Base-by-base conservation (phyloP, 23 tunicate species). In the Trididemnum clinides region DNA sequence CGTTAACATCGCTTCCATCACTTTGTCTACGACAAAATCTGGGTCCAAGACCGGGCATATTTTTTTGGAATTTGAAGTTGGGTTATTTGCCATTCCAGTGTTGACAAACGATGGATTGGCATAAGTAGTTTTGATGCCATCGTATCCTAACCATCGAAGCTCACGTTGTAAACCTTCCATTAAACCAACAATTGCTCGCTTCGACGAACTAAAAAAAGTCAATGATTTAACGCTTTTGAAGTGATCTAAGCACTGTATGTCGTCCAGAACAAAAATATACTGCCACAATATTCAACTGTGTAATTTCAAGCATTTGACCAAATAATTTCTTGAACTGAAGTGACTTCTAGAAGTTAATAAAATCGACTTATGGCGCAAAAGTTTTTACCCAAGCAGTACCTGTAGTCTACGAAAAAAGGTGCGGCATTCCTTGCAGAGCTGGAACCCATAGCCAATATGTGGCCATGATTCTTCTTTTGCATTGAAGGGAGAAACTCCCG, bases 391-490 rank as follows among this genome's bases (percentile, higher is more conserved):
- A n/a, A n/a, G n/a, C n/a, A n/a, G n/a, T 82, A 90, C 95, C 85
- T 73, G 66, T 90, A 90, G 35, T 85, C 86, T 26, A 64, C 87
- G 34, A 90, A 33, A 63, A 6, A 79, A 0, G 90, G 83, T 21
- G 74, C 50, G 69, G 86, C 88, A 27, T 50, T 35, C 26, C 50
- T 78, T 1, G 84, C 86, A 25, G 73, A 72, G 22, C 57, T 57
- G 19, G 95, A 90, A 39, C 86, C 86, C 77, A 90, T 35, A 19
- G 89, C 82, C 4, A 90, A 39, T 30, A 90, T 90, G 33, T 90
- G 95, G 18, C 95, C 95, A 38, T 90, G 89, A 78, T 90, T 90
- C 27, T 85, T 90, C 38, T 39, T 70, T 77, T 90, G 85, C 95
- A 90, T 90, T 4, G 72, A 51, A n/a, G 95, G 95, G 15, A 90